phyloP scores from a whole-genome alignment of 1,140 invertebrate genomes.

The Lordiphosa stackelbergi region DNA sequence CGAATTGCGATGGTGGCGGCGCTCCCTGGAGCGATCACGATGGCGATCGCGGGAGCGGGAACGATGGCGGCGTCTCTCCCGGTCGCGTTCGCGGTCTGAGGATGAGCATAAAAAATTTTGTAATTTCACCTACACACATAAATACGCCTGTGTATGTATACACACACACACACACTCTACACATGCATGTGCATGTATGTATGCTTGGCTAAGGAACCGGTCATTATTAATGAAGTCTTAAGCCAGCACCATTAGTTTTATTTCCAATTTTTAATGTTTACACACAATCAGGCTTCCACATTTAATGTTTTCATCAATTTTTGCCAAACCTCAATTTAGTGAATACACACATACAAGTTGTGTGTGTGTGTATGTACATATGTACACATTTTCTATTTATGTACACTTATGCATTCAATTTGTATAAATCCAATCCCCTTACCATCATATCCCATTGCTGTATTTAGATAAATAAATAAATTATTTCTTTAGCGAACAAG shows the following conservation, averaged over 20 bases:
- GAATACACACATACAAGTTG: not conserved
- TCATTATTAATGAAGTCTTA: no score
- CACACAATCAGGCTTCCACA: no score
- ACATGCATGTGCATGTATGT: not conserved
- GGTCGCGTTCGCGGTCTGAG: slow-evolving; percentile 57
- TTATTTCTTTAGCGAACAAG: slow-evolving; percentile 28
- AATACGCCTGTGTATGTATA: no score
- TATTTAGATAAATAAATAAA: slow-evolving; percentile 21
- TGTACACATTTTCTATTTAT: slow-evolving; percentile 30
- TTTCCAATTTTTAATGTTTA: no score
- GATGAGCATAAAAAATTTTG: not conserved
- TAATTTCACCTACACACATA: not conserved
- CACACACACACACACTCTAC: no score
- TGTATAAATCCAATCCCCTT: slow-evolving; percentile 21
- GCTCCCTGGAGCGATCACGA: slow-evolving; percentile 59
- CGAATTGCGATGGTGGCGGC: slow-evolving; percentile 60
- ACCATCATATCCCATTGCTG: slow-evolving; percentile 62
- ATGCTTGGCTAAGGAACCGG: not conserved
- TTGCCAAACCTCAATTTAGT: not conserved
- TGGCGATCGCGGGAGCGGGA: slow-evolving; percentile 62
- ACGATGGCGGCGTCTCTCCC: slow-evolving; percentile 59
- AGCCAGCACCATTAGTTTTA: no score
- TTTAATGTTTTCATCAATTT: no score
- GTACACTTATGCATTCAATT: slow-evolving; percentile 20
- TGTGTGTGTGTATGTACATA: no score